Percentiles rank a stretch among this genome's conserved stretches.
Evolutionary conservation across 2,797 vertebrate genomes (phyloP).

Genomic region (Enteromius mattozi): DNA sequence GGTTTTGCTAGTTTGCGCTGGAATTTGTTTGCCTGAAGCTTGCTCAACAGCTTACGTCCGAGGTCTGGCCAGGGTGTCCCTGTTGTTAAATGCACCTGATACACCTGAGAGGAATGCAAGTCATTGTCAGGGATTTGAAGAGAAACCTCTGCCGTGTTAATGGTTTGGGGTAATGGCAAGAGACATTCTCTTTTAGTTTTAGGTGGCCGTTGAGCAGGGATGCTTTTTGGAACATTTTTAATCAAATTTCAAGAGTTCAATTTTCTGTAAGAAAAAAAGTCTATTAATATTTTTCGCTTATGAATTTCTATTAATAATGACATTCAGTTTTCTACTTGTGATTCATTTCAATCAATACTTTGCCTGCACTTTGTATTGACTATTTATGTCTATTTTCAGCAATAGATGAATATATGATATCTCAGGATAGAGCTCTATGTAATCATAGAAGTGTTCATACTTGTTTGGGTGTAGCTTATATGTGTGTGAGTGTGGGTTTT

Average conservation of each 20-base stretch:
- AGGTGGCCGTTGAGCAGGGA: not conserved
- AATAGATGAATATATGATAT: slow-evolving; percentile 41
- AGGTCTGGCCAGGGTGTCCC: slow-evolving; percentile 71
- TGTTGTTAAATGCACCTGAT: slow-evolving; percentile 75
- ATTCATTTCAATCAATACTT: slow-evolving; percentile 57
- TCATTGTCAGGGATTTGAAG: not conserved
- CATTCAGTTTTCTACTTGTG: slow-evolving; percentile 47
- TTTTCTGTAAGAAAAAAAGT: not conserved
- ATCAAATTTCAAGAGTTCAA: not conserved
- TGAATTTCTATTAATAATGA: slow-evolving; percentile 47
- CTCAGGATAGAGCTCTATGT: slow-evolving; percentile 32
- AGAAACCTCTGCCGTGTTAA: not conserved
- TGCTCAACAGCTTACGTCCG: slow-evolving; percentile 76
- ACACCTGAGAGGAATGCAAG: slow-evolving; percentile 52
- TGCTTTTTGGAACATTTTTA: slow-evolving; percentile 7
- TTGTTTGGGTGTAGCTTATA: slow-evolving; percentile 40
- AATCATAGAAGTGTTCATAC: slow-evolving; percentile 43
- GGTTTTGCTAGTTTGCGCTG: slow-evolving; percentile 72
- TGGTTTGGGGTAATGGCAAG: not conserved
- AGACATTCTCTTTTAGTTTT: not conserved
- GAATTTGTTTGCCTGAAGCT: slow-evolving; percentile 77
- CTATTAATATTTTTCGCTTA: slow-evolving; percentile 18
- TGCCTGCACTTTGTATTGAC: slow-evolving; percentile 48
- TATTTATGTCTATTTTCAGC: slow-evolving; percentile 52
- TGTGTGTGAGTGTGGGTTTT: slow-evolving; percentile 19